phyloP scores from a whole-genome alignment of 2,113 vertebrate genomes.

The Trogon surrucura region DNA sequence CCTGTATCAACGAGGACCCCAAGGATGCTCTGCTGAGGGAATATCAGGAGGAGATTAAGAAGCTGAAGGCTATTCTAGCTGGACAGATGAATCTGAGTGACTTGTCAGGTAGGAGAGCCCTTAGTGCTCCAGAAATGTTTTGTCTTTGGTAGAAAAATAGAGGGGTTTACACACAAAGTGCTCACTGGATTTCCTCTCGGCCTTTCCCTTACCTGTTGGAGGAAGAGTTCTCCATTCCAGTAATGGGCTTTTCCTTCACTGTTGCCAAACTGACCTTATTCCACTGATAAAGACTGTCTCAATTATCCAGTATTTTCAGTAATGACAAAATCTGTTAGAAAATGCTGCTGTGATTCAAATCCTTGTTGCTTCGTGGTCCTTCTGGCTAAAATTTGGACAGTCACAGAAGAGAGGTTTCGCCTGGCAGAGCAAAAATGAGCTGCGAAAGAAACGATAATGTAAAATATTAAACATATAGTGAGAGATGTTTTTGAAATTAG shows the following conservation, averaged over 20 bases:
- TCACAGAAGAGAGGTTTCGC: not conserved
- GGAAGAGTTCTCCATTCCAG: not conserved
- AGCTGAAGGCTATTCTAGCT: conserved; percentile 79
- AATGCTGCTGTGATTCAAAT: not conserved
- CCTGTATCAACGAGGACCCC: conserved; percentile 87
- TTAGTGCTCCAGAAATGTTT: not conserved
- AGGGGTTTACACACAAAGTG: not conserved
- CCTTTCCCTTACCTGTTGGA: not conserved
- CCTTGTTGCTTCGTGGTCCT: not conserved
- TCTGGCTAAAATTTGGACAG: not conserved
- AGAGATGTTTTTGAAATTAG: not conserved
- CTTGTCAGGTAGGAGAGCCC: conserved; percentile 68
- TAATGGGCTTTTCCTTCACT: not conserved
- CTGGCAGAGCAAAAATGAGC: not conserved
- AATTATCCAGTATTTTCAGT: not conserved
- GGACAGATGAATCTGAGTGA: conserved; percentile 70
- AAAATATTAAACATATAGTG: not conserved
- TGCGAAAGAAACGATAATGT: not conserved
- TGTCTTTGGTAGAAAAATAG: not conserved
- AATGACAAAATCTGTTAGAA: not conserved
- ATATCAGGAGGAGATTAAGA: conserved; percentile 90
- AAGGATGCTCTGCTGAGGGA: conserved; percentile 90
- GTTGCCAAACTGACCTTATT: not conserved
- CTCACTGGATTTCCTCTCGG: not conserved
- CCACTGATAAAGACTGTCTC: not conserved